Evolutionary conservation across 2,113 vertebrate species (phyloP).

Genomic region (Amphilophus citrinellus): DNA sequence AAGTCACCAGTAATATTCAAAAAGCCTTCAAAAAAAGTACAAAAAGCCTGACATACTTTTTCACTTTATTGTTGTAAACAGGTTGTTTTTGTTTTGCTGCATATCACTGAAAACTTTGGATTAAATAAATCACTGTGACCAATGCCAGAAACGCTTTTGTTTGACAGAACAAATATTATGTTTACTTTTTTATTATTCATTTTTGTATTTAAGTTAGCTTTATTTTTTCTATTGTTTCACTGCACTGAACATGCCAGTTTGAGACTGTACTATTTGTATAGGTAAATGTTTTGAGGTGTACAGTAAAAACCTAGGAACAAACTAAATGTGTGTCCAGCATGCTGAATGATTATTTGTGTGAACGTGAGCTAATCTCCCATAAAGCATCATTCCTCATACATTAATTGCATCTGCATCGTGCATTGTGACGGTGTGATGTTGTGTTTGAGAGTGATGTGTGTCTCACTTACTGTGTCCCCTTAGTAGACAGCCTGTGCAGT

Average conservation of each 20-base stretch:
- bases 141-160: constrained; percentile 73
- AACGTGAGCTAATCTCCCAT: constrained; percentile 75
- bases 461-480: constrained; percentile 78
- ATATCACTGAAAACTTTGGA: constrained; percentile 72
- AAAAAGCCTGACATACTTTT: constrained; percentile 58
- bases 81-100: constrained; percentile 65
- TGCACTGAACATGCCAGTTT: constrained; percentile 76
- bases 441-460: constrained; percentile 78
- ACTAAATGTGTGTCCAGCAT: constrained; percentile 81
- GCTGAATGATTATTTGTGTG: constrained; percentile 82
- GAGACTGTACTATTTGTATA: constrained; percentile 80
- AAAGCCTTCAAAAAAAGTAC: constrained; percentile 54
- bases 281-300: constrained; percentile 80
- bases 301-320: constrained; percentile 75
- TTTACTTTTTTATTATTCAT: constrained; percentile 72
- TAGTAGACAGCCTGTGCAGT: constrained; percentile 82
- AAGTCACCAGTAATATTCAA: constrained; percentile 46
- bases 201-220: constrained; percentile 72
- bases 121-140: constrained; percentile 85
- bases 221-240: constrained; percentile 69
- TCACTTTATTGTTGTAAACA: constrained; percentile 62
- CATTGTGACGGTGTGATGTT: constrained; percentile 79
- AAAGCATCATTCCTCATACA: constrained; percentile 74
- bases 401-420: constrained; percentile 78
- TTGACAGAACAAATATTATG: constrained; percentile 63